phyloP scores from a whole-genome alignment of 2,888 invertebrate species.

The Mythimna pallens region DNA sequence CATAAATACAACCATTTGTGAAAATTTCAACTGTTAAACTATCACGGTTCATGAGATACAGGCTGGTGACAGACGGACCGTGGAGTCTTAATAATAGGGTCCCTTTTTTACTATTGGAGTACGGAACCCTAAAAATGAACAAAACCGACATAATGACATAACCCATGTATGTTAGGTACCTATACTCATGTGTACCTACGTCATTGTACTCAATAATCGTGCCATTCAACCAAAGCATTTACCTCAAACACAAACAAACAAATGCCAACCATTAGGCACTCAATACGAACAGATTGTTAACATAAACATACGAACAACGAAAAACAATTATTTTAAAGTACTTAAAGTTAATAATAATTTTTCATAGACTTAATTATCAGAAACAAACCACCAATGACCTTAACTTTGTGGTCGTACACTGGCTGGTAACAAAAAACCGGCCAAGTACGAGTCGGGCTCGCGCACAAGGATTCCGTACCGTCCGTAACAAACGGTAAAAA shows the following conservation, averaged over 20 bases:
- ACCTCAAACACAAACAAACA: conserved; percentile 7
- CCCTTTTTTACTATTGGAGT: too few relatives aligned
- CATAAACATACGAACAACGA: background rate
- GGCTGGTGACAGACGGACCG: too few relatives aligned
- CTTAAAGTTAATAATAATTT: background rate
- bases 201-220: background rate
- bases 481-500: too few relatives aligned
- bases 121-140: too few relatives aligned
- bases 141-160: background rate
- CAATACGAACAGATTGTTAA: conserved; percentile 4
- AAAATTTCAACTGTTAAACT: too few relatives aligned
- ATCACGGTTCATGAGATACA: too few relatives aligned
- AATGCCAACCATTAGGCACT: conserved; percentile 2
- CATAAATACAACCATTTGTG: too few relatives aligned
- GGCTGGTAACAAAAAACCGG: background rate
- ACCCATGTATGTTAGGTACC: background rate
- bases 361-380: background rate
- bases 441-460: too few relatives aligned
- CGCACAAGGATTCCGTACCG: too few relatives aligned
- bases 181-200: background rate
- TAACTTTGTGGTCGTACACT: background rate
- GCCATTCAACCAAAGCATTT: conserved; percentile 10
- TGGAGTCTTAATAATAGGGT: too few relatives aligned
- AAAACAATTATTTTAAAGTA: background rate
- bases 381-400: conserved; percentile 6